A percentile compares a stretch with the other conserved stretches of the same genome.
Evolutionary conservation across 2,113 vertebrate genomes (phyloP).

Genomic region (Empidonax traillii): DNA sequence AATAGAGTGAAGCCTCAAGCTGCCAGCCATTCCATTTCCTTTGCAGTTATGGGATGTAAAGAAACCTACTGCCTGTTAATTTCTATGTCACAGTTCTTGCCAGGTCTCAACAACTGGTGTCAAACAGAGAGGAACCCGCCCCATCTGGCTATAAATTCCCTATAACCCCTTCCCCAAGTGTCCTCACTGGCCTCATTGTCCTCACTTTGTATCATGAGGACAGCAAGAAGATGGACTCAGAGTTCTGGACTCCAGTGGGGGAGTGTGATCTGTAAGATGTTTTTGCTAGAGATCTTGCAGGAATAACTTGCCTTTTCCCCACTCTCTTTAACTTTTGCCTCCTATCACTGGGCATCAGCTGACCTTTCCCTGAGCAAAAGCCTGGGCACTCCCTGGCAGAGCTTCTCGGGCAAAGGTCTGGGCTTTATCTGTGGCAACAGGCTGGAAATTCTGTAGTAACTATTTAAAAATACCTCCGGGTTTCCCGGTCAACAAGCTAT

Average conservation of each 20-base stretch:
- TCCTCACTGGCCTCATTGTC: neutral
- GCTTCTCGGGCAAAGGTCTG: neutral
- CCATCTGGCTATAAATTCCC: neutral
- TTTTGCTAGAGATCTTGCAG: neutral
- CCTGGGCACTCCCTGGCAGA: neutral
- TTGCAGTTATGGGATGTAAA: neutral
- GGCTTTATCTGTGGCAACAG: neutral
- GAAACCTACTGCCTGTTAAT: neutral
- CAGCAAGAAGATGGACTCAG: neutral
- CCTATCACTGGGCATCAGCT: neutral
- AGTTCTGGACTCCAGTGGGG: neutral
- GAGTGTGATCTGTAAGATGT: neutral
- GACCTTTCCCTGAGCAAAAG: neutral
- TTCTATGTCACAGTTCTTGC: neutral
- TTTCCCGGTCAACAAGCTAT: neutral
- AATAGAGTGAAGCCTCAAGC: neutral
- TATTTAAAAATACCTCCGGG: neutral
- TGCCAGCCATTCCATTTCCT: neutral
- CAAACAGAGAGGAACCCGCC: neutral
- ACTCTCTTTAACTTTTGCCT: neutral
- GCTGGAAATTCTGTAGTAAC: neutral
- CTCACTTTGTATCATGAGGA: neutral
- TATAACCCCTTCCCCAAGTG: neutral
- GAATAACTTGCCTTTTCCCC: neutral
- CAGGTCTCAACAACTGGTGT: neutral